phyloP scores from a whole-genome alignment of 1,140 invertebrate genomes.

The Tetramorium alpestre region DNA sequence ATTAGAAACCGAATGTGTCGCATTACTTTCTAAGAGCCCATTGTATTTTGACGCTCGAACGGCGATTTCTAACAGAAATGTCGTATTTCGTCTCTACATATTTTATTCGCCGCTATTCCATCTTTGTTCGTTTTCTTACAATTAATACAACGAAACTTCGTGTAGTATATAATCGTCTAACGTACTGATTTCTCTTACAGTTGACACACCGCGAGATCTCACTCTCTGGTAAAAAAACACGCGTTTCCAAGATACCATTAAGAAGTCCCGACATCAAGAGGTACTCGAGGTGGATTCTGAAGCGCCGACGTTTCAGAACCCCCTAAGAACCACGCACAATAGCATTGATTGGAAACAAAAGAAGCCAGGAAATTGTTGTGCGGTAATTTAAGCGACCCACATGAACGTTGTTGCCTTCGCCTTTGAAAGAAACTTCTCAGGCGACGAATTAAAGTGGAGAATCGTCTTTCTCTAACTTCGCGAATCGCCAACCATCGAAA shows the following conservation, averaged over 20 bases:
- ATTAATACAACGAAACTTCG: background rate
- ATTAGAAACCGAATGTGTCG: conserved; percentile 14
- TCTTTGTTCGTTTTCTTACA: background rate
- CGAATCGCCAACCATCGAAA: background rate
- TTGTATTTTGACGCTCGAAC: background rate
- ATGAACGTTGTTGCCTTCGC: background rate
- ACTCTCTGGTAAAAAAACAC: conserved; percentile 36
- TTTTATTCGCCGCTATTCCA: background rate
- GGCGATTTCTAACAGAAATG: background rate
- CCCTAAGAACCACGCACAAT: conserved; percentile 39
- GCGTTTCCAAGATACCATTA: conserved; percentile 13
- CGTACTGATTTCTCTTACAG: conserved; percentile 54
- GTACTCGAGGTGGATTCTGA: conserved; percentile 59
- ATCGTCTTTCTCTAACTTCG: background rate
- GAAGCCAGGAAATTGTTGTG: background rate
- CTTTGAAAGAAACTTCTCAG: conserved; percentile 19
- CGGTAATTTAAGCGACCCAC: conserved; percentile 17
- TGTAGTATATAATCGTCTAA: background rate
- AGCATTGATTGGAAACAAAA: conserved; percentile 35
- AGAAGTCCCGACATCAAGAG: conserved; percentile 52
- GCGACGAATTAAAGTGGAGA: conserved; percentile 16
- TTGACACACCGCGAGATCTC: conserved; percentile 61
- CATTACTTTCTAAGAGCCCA: background rate
- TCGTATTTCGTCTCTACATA: background rate
- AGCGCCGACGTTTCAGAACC: conserved; percentile 57